A percentile compares a stretch with the other conserved stretches of the same genome.
Evolutionary conservation across 2,113 vertebrate species (phyloP).

Genomic region (Anthoscopus minutus): DNA sequence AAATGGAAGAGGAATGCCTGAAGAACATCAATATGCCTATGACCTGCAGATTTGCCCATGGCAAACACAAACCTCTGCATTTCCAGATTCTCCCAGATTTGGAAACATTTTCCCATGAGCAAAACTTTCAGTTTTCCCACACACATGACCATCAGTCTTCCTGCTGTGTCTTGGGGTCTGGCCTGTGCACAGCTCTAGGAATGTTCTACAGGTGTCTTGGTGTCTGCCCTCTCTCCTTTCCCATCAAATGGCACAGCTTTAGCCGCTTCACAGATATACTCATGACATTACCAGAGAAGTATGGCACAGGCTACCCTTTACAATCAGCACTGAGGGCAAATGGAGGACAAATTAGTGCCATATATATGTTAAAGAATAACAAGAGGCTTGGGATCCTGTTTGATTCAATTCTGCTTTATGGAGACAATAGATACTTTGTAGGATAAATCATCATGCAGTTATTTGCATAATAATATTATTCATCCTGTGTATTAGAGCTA

Average conservation of each 20-base stretch:
- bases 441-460: not conserved
- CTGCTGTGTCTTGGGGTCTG: not conserved
- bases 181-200: not conserved
- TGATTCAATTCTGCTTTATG: not conserved
- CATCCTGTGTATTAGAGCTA: not conserved
- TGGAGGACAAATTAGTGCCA: not conserved
- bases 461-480: not conserved
- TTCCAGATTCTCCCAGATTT: not conserved
- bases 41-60: not conserved
- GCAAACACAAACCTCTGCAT: not conserved
- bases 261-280: not conserved
- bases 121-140: not conserved
- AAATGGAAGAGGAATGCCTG: not conserved
- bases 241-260: not conserved
- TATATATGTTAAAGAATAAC: not conserved
- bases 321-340: not conserved
- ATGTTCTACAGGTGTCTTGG: not conserved
- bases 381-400: not conserved
- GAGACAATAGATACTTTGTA: not conserved
- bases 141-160: fast-evolving
- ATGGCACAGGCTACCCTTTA: not conserved
- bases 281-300: not conserved
- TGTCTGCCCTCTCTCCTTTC: not conserved
- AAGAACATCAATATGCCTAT: not conserved
- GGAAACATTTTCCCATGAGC: not conserved